Evolutionary conservation across 2,888 invertebrate species (phyloP).

Genomic region (Stenichneumon culpator): DNA sequence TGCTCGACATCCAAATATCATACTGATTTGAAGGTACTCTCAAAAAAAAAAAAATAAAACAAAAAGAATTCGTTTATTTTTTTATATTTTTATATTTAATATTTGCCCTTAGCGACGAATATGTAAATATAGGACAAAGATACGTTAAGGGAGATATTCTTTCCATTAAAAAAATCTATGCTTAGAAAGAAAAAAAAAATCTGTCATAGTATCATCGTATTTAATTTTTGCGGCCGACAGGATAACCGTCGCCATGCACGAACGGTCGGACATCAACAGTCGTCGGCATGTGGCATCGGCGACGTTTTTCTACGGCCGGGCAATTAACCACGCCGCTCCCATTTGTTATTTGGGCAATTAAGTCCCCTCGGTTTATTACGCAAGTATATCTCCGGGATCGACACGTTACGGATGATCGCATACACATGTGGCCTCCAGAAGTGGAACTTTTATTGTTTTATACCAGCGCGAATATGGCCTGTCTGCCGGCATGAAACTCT

Average conservation of each 20-base stretch:
- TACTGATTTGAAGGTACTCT: background rate
- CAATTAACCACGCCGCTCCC: conserved; percentile 56
- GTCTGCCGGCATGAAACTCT: conserved; percentile 21
- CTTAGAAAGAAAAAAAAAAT: background rate
- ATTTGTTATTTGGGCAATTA: conserved; percentile 66
- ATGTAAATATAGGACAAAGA: background rate
- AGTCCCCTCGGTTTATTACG: conserved; percentile 49
- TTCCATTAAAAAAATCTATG: background rate
- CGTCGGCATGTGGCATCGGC: background rate
- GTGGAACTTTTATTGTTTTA: conserved; percentile 46
- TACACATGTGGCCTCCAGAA: conserved; percentile 47
- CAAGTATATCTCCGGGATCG: conserved; percentile 32
- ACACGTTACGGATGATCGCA: conserved; percentile 44
- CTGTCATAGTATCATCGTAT: background rate
- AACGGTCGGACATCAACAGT: background rate
- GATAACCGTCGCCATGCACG: background rate
- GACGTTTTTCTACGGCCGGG: conserved; percentile 43
- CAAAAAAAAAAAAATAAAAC: background rate
- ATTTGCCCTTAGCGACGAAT: background rate
- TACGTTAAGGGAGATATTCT: background rate
- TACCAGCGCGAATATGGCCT: conserved; percentile 29
- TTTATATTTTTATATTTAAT: background rate
- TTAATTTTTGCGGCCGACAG: background rate
- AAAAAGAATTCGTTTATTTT: background rate
- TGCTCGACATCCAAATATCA: background rate